A percentile compares a stretch with the other conserved stretches of the same genome.
phyloP scores from a whole-genome alignment of 1,140 invertebrate genomes.

The Ceratosolen solmsi region DNA sequence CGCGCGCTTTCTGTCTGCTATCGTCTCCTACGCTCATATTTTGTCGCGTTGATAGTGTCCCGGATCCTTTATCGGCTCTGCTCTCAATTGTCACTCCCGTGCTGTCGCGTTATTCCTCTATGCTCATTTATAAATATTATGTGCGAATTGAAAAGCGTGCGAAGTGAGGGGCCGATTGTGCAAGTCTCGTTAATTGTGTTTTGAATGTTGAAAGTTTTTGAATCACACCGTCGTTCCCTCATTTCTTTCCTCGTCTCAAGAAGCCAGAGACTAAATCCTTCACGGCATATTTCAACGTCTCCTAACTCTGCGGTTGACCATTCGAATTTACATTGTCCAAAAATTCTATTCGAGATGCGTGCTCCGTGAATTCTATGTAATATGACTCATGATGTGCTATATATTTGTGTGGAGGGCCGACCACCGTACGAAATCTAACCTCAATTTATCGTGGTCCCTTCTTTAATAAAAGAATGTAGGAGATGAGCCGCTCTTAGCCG shows the following conservation, averaged over 20 bases:
- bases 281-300: background rate
- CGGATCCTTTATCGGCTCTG: too few species aligned
- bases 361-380: background rate
- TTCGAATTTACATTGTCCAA: background rate
- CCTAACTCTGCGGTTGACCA: background rate
- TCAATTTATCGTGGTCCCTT: constrained; percentile 32
- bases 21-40: background rate
- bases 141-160: too few species aligned
- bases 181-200: constrained; percentile 7
- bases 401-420: constrained; percentile 1
- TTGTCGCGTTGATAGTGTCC: background rate
- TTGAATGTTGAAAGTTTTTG: constrained; percentile 4
- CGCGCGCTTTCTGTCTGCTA: constrained; percentile 44
- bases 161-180: background rate
- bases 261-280: too few species aligned
- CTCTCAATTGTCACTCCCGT: too few species aligned
- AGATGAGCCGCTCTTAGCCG: constrained; percentile 29
- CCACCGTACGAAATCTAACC: constrained; percentile 47
- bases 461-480: background rate
- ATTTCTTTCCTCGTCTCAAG: background rate
- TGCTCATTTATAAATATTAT: background rate
- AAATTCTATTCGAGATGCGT: background rate
- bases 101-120: too few species aligned
- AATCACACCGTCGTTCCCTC: background rate
- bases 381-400: constrained; percentile 39